phyloP scores from a whole-genome alignment of 2,797 vertebrate species.

The Phylloscopus collybita region DNA sequence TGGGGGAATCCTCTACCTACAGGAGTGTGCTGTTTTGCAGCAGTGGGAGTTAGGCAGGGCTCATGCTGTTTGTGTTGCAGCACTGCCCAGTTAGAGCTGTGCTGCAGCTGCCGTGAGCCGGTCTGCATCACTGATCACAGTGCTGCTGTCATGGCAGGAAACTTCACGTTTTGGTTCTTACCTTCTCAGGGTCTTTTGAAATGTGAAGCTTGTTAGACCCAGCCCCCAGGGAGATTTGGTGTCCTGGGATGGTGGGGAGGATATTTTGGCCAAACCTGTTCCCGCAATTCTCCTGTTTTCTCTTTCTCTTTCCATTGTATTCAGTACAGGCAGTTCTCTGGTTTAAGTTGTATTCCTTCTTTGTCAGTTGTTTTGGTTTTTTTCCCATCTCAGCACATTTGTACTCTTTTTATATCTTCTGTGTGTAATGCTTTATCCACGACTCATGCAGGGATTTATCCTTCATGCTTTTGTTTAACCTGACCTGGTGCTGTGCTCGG shows the following conservation, averaged over 20 bases:
- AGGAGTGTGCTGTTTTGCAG: background rate
- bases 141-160: background rate
- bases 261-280: background rate
- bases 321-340: background rate
- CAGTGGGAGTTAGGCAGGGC: background rate
- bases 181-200: background rate
- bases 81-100: background rate
- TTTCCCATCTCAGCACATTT: background rate
- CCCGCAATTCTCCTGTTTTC: background rate
- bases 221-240: background rate
- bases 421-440: background rate
- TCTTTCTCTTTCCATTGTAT: background rate
- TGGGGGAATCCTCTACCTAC: background rate
- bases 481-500: background rate
- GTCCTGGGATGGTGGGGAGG: background rate
- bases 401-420: background rate
- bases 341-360: background rate
- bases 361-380: background rate
- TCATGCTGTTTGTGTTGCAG: background rate
- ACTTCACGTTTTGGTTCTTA: background rate
- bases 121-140: background rate
- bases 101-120: background rate
- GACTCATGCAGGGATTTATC: background rate
- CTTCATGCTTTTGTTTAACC: constrained; percentile 2
- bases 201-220: background rate